phyloP scores from a whole-genome alignment of 2,113 vertebrate species.

The Halcyon senegalensis region DNA sequence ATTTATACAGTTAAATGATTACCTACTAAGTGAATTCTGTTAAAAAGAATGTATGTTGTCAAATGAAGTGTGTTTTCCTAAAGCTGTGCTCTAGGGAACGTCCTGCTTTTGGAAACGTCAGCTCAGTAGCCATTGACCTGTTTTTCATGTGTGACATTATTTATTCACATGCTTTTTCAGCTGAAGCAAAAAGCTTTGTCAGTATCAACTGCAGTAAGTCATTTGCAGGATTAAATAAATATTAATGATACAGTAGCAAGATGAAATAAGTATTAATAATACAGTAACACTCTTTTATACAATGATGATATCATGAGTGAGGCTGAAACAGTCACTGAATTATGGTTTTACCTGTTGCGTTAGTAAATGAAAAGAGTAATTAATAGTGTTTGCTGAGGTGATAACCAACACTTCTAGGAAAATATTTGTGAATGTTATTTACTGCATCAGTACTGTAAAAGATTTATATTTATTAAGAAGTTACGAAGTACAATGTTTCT shows the following conservation, averaged over 20 bases:
- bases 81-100: background rate
- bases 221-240: background rate
- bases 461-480: background rate
- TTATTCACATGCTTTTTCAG: constrained; percentile 3
- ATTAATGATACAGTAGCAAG: background rate
- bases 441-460: background rate
- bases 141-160: background rate
- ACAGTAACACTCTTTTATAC: background rate
- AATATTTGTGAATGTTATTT: background rate
- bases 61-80: background rate
- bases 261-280: background rate
- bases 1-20: background rate
- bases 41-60: background rate
- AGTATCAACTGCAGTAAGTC: background rate
- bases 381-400: background rate
- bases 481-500: background rate
- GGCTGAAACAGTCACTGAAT: background rate
- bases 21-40: background rate
- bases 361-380: background rate
- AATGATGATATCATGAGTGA: background rate
- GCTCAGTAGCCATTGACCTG: background rate
- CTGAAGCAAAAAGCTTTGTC: background rate
- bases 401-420: background rate
- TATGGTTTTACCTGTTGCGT: background rate
- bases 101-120: background rate